Evolutionary conservation across 2,797 vertebrate genomes (phyloP).

Genomic region (Pelochelys cantorii): DNA sequence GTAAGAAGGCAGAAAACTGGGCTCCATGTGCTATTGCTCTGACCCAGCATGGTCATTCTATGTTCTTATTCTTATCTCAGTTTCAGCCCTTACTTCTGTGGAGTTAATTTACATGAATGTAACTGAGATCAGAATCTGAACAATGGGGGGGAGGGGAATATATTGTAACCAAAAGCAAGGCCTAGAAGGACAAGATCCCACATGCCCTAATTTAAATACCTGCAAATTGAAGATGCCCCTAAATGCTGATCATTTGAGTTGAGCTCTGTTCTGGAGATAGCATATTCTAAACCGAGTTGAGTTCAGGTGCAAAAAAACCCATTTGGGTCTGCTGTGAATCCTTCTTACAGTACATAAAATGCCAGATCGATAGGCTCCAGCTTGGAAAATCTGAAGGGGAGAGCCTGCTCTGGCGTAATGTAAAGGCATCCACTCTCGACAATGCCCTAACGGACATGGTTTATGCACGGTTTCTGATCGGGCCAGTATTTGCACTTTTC

Average conservation of each 20-base stretch:
- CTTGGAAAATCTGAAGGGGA: not conserved
- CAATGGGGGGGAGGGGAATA: fast-evolving
- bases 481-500: not conserved
- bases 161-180: not conserved
- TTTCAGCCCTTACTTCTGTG: not conserved
- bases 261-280: not conserved
- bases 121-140: not conserved
- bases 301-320: not conserved
- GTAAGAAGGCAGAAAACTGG: not conserved
- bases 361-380: not conserved
- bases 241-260: not conserved
- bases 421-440: not conserved
- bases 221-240: not conserved
- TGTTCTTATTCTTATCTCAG: not conserved
- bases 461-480: not conserved
- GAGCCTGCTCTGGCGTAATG: not conserved
- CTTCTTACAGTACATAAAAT: not conserved
- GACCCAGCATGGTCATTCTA: not conserved
- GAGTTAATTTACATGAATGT: not conserved
- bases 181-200: not conserved
- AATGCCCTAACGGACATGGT: not conserved
- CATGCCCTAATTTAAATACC: not conserved
- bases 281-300: fast-evolving
- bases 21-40: not conserved
- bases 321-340: not conserved